These are phyloP conservation scores for Halcyon badia DNA, from an alignment of 2,797 vertebrate genomes.

Conservation along the genomic window DNA sequence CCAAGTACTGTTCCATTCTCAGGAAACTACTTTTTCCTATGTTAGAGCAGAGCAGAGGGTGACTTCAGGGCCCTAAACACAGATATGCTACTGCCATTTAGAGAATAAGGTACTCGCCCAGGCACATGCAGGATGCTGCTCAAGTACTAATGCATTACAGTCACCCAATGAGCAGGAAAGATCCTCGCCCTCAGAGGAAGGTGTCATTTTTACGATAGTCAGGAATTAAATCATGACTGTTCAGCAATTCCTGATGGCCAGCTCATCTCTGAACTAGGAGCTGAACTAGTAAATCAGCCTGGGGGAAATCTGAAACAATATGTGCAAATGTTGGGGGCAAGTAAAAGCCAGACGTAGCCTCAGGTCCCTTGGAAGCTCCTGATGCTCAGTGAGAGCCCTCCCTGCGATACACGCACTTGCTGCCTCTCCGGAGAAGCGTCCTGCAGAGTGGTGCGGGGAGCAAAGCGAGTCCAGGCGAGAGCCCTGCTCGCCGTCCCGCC, in stretches of 20 bases:
- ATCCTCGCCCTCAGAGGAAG: not conserved
- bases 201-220: not conserved
- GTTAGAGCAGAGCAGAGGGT: not conserved
- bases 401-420: not conserved
- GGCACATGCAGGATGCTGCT: not conserved
- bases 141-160: not conserved
- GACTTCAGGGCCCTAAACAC: not conserved
- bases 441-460: not conserved
- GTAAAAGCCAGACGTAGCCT: not conserved
- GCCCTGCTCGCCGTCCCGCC: not conserved
- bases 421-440: too few relatives aligned
- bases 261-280: not conserved
- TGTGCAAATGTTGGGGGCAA: not conserved
- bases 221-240: not conserved
- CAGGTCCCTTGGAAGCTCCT: not conserved
- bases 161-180: not conserved
- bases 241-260: not conserved
- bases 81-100: not conserved
- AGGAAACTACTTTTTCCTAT: not conserved
- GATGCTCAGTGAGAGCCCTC: not conserved
- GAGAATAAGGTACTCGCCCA: not conserved
- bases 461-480: not conserved
- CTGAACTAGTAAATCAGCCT: not conserved
- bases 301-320: not conserved
- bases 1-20: not conserved